Conservation (phyloP, 2,113 vertebrate species). For the Dromiciops gliroides region DNA sequence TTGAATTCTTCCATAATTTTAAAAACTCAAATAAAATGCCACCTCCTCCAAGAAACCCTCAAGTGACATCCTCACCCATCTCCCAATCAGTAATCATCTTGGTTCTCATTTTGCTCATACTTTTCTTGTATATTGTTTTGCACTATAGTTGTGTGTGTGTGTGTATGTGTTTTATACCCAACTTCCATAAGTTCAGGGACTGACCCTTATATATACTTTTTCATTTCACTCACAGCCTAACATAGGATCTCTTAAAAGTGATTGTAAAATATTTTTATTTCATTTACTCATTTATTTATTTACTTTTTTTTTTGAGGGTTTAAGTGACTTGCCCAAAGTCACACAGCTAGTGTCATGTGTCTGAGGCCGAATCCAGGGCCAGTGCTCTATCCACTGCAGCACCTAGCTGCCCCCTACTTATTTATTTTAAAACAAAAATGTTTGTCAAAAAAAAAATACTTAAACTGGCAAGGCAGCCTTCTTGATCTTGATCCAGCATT, state of each 20-base stretch:
- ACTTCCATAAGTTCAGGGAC: neutral
- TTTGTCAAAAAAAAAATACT: neutral
- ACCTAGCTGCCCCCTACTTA: no score
- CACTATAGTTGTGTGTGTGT: neutral
- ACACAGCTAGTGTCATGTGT: no score
- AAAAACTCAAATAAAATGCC: neutral
- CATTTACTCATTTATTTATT: neutral
- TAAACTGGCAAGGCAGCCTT: no score
- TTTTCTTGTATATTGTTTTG: neutral
- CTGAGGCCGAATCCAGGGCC: no score
- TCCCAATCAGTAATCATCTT: neutral
- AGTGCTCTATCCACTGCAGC: no score
- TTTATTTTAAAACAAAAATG: neutral
- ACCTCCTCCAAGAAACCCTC: neutral
- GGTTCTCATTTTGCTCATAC: neutral
- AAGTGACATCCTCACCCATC: neutral
- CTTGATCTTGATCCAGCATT: neutral
- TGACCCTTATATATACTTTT: neutral
- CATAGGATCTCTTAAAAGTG: neutral
- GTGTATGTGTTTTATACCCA: neutral
- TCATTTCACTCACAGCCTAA: neutral
- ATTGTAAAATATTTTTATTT: neutral
- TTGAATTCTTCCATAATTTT: neutral
- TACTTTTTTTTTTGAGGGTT: no score
- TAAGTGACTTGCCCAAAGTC: no score